phyloP scores from a whole-genome alignment of 2,797 vertebrate genomes.

The Paedocypris micromegethes region DNA sequence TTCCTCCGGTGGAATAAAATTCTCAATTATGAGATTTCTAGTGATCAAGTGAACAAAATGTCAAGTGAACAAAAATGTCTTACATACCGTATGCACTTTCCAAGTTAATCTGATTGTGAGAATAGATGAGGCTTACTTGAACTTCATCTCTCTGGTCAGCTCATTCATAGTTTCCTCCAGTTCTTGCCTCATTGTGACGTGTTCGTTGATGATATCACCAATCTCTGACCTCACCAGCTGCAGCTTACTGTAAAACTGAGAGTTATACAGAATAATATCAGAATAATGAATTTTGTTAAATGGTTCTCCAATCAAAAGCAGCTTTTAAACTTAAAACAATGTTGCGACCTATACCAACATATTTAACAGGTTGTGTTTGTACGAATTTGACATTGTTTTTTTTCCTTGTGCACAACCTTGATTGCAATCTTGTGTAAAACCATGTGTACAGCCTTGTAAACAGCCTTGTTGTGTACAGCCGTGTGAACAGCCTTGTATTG shows the following conservation, averaged over 20 bases:
- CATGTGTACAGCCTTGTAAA: no score
- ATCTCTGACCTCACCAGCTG: constrained; percentile 90
- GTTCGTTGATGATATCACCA: constrained; percentile 86
- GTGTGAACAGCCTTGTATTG: no score
- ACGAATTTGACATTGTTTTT: no score
- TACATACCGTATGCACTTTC: not conserved
- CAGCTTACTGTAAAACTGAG: constrained; percentile 86
- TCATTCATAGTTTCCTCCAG: constrained; percentile 92
- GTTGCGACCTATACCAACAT: no score
- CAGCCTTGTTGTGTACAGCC: no score
- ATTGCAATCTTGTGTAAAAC: no score
- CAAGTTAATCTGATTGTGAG: constrained; percentile 1
- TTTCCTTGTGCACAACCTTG: no score
- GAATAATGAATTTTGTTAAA: no score
- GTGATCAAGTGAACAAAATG: constrained; percentile 5
- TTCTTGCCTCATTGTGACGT: constrained; percentile 88
- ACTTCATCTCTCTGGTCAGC: constrained; percentile 93
- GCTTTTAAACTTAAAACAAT: no score
- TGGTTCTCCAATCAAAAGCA: no score
- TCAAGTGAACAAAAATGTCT: not conserved
- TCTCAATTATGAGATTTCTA: constrained; percentile 94
- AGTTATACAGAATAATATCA: not conserved
- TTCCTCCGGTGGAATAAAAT: constrained; percentile 94
- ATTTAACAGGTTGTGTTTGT: no score
- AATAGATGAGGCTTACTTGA: constrained; percentile 76